Base-by-base conservation (phyloP, 2,113 vertebrate species). In the Gila orcuttii region DNA sequence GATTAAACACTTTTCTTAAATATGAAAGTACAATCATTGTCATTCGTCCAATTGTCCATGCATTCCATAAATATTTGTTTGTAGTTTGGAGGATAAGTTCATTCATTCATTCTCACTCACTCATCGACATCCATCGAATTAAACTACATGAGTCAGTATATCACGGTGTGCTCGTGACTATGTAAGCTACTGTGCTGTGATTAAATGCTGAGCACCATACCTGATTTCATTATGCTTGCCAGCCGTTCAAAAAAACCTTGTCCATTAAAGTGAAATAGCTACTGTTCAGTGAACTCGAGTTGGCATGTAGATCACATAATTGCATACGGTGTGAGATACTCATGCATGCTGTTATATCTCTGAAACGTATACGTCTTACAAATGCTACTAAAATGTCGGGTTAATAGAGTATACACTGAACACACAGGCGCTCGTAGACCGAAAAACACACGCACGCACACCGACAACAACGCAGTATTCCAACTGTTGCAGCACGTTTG, bases 81-180 rank as follows among this genome's bases (percentile, higher is more conserved):
- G 42, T 89, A 87, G 87, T 83, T 60, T 76, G 77, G 39, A 85
- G 83, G 59, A 87, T 64, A 86, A 83, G 79, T 80, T 77, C 76
- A 90, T 69, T 90, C 88, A 86, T 28, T 88, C 80, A 90, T 47
- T 89, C 91, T 90, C 90, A 89, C 83, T 89, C 92, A 84, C 25
- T n/a, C 79, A 66, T 13, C 33, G 42, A 78, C 76, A 79, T 62
- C 33, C 31, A n/a, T 84, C 57, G 81, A 86, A 47, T 77, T 64
- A 74, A 87, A 82, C 23, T 64, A 66, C 33, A 66, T 39, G 42
- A 82, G 33, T 36, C 68, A 57, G 77, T 79, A 57, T 36, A 55
- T 71, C 45, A 71, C 66, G 45, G 81, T 57, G 81, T 83, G 81
- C 81, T 71, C 50, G 19, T 50, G 80, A 69, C 25, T 79, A 82